Conservation (phyloP, 1,140 invertebrate species). For the Danaus melanippus region DNA sequence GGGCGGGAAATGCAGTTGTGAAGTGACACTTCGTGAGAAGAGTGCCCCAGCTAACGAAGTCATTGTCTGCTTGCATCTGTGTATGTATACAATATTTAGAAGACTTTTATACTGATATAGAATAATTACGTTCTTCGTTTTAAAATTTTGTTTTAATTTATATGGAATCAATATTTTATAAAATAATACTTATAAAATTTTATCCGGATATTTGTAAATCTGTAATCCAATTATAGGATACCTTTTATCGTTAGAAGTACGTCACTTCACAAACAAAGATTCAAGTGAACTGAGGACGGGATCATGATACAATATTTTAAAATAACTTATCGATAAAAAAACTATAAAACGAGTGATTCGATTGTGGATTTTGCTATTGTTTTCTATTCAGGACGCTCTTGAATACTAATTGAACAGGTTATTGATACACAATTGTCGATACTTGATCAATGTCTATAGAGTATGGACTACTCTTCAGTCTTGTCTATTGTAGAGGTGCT, state of each 20-base stretch:
- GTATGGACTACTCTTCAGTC: neutral
- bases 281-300: too few species aligned
- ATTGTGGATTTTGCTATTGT: slow-evolving; percentile 5
- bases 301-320: too few species aligned
- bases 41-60: slow-evolving; percentile 44
- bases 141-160: too few species aligned
- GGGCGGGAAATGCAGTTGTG: slow-evolving; percentile 17
- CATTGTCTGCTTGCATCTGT: slow-evolving; percentile 38
- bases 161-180: too few species aligned
- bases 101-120: too few species aligned
- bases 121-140: too few species aligned
- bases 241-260: too few species aligned
- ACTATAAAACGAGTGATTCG: slow-evolving; percentile 4
- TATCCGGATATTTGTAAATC: too few species aligned
- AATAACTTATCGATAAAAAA: too few species aligned
- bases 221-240: too few species aligned
- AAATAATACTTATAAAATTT: too few species aligned
- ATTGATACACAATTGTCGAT: slow-evolving; percentile 2
- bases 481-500: slow-evolving; percentile 1
- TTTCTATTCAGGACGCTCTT: neutral
- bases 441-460: slow-evolving; percentile 1
- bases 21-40: slow-evolving; percentile 36
- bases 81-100: slow-evolving; percentile 15
- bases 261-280: too few species aligned
- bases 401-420: slow-evolving; percentile 5